Evolutionary conservation across 2,113 vertebrate species (phyloP).

Genomic region (Tychaedon coryphoeus): DNA sequence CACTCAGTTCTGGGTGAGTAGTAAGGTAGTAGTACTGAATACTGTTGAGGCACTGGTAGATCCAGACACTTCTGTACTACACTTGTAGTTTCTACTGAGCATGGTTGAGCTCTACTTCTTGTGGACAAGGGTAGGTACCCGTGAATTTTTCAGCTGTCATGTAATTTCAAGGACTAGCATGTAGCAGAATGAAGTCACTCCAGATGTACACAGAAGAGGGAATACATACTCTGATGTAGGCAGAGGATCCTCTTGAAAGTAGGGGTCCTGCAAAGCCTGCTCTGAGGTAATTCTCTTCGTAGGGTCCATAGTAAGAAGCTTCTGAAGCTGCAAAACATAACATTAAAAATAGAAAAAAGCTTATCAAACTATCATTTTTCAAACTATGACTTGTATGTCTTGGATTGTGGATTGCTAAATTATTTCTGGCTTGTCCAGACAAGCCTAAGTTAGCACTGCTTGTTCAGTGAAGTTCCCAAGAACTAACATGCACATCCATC

Average conservation of each 20-base stretch:
- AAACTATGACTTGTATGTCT: background rate
- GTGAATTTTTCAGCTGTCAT: background rate
- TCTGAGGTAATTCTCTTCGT: constrained; percentile 98
- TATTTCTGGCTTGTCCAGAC: background rate
- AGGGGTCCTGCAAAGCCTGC: constrained; percentile 93
- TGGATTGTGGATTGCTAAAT: background rate
- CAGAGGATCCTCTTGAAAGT: constrained; percentile 96
- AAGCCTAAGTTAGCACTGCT: background rate
- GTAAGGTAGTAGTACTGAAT: too few relatives aligned
- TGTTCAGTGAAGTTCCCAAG: background rate
- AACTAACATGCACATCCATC: background rate
- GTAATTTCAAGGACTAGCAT: background rate
- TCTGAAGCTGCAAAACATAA: constrained; percentile 86
- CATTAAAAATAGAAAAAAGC: constrained; percentile 4
- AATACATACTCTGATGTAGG: constrained; percentile 90
- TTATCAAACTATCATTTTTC: constrained; percentile 21
- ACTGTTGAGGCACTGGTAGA: background rate
- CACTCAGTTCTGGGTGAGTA: background rate
- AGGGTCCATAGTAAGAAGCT: constrained; percentile 97
- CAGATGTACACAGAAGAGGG: background rate
- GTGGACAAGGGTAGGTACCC: background rate
- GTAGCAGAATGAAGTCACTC: background rate
- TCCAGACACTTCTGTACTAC: background rate
- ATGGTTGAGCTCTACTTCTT: background rate
- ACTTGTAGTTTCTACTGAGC: background rate